Base-by-base conservation (phyloP, 2,888 invertebrate species). In the Timandra comae region DNA sequence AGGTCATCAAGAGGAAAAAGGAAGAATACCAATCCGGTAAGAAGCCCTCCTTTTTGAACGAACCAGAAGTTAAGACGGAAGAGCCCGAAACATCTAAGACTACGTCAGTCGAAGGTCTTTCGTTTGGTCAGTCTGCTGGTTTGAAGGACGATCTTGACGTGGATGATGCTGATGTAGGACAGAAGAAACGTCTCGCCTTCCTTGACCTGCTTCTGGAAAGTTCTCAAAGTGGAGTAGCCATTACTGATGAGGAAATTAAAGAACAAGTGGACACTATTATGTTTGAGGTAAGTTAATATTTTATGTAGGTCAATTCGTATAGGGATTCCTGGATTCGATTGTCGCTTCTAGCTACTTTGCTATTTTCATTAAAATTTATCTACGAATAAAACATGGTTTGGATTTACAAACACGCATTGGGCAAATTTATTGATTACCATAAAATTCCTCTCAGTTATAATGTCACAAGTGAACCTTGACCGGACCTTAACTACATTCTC, bases 261-360 rank as follows among this genome's bases (percentile, higher is more conserved):
- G 93, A 94, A 63, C 93, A 94, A 88, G 93, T 94, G 0, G 91
- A 93, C 63, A 94, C 93, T 0, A 94, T 94, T 51, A 94, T 94
- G 94, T 93, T 94, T 66, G 92, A 96, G 89, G 94, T 91, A 69
- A 62, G 4, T 12, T n/a, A n/a, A 12, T 10, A 23, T 12, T 12
- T 30, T 16, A 12, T 31, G 10, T 16, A 24, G 8, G 22, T 12
- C 6, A n/a, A n/a, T n/a, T n/a, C n/a, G n/a, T n/a, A n/a, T n/a
- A n/a, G n/a, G n/a, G n/a, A n/a, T n/a, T n/a, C n/a, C n/a, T n/a
- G n/a, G n/a, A n/a, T n/a, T n/a, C n/a, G n/a, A n/a, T n/a, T n/a
- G n/a, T n/a, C n/a, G n/a, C n/a, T n/a, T n/a, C n/a, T n/a, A n/a
- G n/a, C n/a, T n/a, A n/a, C n/a, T n/a, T n/a, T n/a, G n/a, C n/a